Percentiles rank a stretch among this genome's conserved stretches.
phyloP scores from a whole-genome alignment of 2,888 invertebrate species.

The Drosophila neotestacea region DNA sequence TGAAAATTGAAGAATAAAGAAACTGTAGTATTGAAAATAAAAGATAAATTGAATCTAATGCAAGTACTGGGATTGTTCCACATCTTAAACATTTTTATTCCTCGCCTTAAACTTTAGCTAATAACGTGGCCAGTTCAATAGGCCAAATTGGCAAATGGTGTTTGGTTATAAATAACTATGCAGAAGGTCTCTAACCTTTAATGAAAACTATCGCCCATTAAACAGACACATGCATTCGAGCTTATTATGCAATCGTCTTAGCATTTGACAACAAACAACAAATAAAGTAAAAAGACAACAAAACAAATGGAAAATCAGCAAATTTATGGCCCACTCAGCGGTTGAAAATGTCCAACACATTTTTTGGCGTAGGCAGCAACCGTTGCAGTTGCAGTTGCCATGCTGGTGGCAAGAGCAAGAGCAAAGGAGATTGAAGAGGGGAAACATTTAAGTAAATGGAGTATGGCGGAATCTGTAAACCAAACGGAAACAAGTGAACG shows the following conservation, averaged over 20 bases:
- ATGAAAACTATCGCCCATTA: constrained; percentile 36
- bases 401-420: neutral
- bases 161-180: neutral
- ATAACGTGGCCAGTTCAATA: neutral
- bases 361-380: constrained; percentile 45
- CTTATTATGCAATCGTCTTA: constrained; percentile 61
- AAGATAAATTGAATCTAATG: neutral
- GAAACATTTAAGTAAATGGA: constrained; percentile 35
- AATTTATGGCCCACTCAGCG: constrained; percentile 71
- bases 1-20: constrained; percentile 80
- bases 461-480: constrained; percentile 44
- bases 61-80: neutral
- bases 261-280: constrained; percentile 41
- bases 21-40: neutral
- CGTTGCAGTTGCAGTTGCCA: neutral
- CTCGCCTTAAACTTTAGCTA: constrained; percentile 8
- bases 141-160: constrained; percentile 9
- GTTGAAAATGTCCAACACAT: constrained; percentile 45
- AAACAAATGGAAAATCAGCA: constrained; percentile 48
- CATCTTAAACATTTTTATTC: neutral
- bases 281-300: constrained; percentile 8
- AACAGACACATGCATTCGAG: constrained; percentile 2
- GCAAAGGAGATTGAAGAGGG: neutral
- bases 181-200: constrained; percentile 34
- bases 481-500: constrained; percentile 75